Evolutionary conservation across 1,140 invertebrate species (phyloP).

Genomic region (Berghia stephanieae): DNA sequence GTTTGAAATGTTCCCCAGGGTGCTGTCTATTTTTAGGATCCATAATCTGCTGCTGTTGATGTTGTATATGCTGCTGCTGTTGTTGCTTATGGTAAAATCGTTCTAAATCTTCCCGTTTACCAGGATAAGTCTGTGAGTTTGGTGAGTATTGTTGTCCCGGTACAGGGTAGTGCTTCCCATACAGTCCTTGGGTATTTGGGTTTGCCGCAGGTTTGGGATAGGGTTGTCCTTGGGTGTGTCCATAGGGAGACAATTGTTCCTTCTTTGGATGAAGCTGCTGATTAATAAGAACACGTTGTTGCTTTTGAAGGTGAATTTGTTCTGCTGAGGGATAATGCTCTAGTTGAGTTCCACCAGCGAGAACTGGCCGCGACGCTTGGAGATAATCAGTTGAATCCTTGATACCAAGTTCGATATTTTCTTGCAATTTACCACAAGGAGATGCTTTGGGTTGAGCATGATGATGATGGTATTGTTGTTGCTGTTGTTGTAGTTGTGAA

Average conservation of each 20-base stretch:
- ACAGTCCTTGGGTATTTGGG: too few relatives aligned
- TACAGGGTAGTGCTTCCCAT: not conserved
- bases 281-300: conserved; percentile 11
- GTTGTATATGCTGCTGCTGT: conserved; percentile 16
- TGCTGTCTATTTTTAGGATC: too few relatives aligned
- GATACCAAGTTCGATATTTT: conserved; percentile 29
- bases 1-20: too few relatives aligned
- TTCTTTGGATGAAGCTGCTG: conserved; percentile 15
- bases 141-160: not conserved
- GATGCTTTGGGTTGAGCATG: too few relatives aligned
- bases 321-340: conserved; percentile 10
- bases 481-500: not conserved
- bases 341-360: not conserved
- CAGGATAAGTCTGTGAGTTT: not conserved
- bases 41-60: too few relatives aligned
- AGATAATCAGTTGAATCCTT: conserved; percentile 30
- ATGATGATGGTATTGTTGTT: conserved; percentile 8
- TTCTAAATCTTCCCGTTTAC: conserved; percentile 7
- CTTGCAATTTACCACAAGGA: too few relatives aligned
- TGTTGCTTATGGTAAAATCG: conserved; percentile 23
- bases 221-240: too few relatives aligned
- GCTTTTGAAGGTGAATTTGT: conserved; percentile 4
- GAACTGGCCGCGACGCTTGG: conserved; percentile 13
- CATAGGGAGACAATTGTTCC: too few relatives aligned
- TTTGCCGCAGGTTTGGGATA: too few relatives aligned